Conservation (phyloP, 2,797 vertebrate genomes). For the Tokudaia muenninki region DNA sequence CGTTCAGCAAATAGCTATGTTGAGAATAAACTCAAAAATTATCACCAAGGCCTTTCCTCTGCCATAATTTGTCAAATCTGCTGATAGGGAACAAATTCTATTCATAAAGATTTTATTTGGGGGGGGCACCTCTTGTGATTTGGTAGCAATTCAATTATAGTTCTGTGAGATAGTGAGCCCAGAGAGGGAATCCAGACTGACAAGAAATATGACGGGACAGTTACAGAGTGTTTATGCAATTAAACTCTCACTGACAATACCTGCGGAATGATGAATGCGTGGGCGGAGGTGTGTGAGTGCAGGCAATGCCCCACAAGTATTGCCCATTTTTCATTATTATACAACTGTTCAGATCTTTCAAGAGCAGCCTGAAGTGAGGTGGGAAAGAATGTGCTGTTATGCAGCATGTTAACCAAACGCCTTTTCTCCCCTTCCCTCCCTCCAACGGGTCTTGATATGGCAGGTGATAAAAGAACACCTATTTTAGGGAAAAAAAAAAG, state of each 20-base stretch:
- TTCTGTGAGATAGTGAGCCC: slow-evolving; percentile 96
- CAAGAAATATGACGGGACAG: slow-evolving; percentile 99
- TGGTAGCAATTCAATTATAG: slow-evolving; percentile 99
- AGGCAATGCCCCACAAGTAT: slow-evolving; percentile 92
- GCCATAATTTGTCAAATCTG: slow-evolving; percentile 95
- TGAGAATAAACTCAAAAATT: slow-evolving; percentile 94
- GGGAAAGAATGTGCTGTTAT: slow-evolving; percentile 87
- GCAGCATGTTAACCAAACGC: slow-evolving; percentile 89
- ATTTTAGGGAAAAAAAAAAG: slow-evolving; percentile 86
- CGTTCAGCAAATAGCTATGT: slow-evolving; percentile 92
- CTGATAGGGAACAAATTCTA: slow-evolving; percentile 98
- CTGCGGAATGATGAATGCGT: slow-evolving; percentile 95
- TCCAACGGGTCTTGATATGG: slow-evolving; percentile 86
- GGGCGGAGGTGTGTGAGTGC: slow-evolving; percentile 92
- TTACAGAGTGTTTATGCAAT: slow-evolving; percentile 99
- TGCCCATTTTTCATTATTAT: slow-evolving; percentile 96
- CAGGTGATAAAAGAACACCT: slow-evolving; percentile 90
- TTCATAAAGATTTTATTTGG: slow-evolving; percentile 94
- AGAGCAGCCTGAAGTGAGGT: slow-evolving; percentile 90
- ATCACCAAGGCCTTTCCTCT: slow-evolving; percentile 92
- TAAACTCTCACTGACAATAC: slow-evolving; percentile 98
- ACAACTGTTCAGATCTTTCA: slow-evolving; percentile 93
- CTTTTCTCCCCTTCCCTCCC: slow-evolving; percentile 74
- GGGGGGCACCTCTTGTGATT: slow-evolving; percentile 90
- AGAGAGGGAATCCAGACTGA: slow-evolving; percentile 95